Evolutionary conservation across 2,113 vertebrate species (phyloP).

Genomic region (Ictidomys tridecemlineatus): DNA sequence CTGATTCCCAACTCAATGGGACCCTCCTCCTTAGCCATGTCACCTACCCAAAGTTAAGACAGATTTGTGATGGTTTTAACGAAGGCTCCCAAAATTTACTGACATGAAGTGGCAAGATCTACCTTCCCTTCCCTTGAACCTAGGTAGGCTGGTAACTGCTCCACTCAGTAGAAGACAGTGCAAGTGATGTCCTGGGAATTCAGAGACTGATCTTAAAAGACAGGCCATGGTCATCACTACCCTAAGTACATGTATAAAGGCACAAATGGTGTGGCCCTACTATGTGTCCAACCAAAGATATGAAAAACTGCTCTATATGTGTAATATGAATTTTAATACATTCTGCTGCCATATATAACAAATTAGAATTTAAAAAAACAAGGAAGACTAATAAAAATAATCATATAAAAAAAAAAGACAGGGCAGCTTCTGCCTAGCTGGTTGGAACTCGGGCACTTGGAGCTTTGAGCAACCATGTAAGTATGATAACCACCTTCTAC

Average conservation of each 20-base stretch:
- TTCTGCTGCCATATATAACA: too few species aligned
- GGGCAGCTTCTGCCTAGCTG: background rate
- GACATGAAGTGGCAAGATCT: background rate
- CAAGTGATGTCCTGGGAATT: background rate
- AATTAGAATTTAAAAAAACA: too few species aligned
- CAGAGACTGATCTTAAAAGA: background rate
- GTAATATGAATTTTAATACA: too few species aligned
- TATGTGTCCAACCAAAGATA: too few species aligned
- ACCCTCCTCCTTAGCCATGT: background rate
- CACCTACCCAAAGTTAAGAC: background rate
- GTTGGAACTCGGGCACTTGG: background rate
- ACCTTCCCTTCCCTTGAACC: background rate
- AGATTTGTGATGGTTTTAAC: background rate
- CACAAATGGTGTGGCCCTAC: too few species aligned
- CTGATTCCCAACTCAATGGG: background rate
- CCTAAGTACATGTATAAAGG: too few species aligned
- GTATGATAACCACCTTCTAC: too few species aligned
- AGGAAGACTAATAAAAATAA: too few species aligned
- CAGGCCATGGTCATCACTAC: background rate
- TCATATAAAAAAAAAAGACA: background rate
- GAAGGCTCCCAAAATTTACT: background rate
- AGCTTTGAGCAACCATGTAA: background rate
- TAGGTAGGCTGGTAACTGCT: background rate
- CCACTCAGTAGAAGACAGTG: background rate
- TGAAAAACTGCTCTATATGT: too few species aligned